Conservation (phyloP, 2,888 invertebrate species). For the Timema cristinae region DNA sequence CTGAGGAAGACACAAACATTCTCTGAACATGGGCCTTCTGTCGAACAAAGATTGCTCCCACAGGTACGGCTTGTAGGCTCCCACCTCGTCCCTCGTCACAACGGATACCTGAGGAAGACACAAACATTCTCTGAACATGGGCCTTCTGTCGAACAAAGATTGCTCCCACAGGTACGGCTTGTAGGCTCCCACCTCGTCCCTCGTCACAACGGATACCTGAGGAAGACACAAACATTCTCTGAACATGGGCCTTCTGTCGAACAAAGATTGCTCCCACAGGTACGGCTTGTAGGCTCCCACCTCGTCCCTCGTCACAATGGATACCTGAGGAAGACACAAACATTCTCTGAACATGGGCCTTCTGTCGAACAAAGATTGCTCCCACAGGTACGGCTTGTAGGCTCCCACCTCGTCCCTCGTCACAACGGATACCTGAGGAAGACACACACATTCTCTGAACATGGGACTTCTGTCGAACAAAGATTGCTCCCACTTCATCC, state of each 20-base stretch:
- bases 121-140: constrained; percentile 86
- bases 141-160: constrained; percentile 88
- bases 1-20: constrained; percentile 75
- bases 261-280: constrained; percentile 91
- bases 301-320: constrained; percentile 90
- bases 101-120: too few relatives aligned
- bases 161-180: constrained; percentile 95
- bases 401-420: too few relatives aligned
- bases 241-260: constrained; percentile 59
- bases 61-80: too few relatives aligned
- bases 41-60: constrained; percentile 77
- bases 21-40: constrained; percentile 91
- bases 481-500: constrained; percentile 92
- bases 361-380: too few relatives aligned
- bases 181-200: constrained; percentile 93
- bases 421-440: too few relatives aligned
- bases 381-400: too few relatives aligned
- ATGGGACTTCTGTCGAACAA: constrained; percentile 91
- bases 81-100: too few relatives aligned
- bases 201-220: constrained; percentile 80
- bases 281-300: constrained; percentile 95
- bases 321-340: constrained; percentile 50
- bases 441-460: constrained; percentile 74
- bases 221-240: background rate
- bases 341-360: too few relatives aligned